phyloP scores from a whole-genome alignment of 2,113 vertebrate species.

The Psilopsiagon aymara region DNA sequence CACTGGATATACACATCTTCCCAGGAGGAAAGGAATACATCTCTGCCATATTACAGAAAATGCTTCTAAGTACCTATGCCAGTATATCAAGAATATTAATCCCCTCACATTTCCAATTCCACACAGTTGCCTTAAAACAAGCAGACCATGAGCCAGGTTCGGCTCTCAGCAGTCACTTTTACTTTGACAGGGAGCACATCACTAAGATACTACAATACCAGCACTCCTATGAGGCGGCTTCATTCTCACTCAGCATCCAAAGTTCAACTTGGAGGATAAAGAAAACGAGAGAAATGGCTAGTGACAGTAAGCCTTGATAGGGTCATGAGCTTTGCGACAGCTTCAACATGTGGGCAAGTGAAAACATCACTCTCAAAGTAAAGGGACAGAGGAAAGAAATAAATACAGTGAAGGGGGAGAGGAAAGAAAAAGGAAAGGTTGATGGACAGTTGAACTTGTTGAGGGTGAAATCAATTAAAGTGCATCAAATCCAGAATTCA shows the following conservation, averaged over 20 bases:
- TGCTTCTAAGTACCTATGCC: not conserved
- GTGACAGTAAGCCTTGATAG: not conserved
- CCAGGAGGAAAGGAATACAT: not conserved
- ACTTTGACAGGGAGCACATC: not conserved
- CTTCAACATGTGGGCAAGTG: slow-evolving; percentile 49
- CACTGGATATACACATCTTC: accelerated
- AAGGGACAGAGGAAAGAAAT: slow-evolving; percentile 57
- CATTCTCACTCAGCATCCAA: not conserved
- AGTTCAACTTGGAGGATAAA: not conserved
- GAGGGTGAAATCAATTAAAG: slow-evolving; percentile 94
- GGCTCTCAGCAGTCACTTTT: not conserved
- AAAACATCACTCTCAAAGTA: slow-evolving; percentile 62
- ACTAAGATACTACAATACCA: not conserved
- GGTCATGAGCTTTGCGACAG: slow-evolving; percentile 37
- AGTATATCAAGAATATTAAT: not conserved
- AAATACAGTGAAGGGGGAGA: slow-evolving; percentile 36
- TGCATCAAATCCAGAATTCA: slow-evolving; percentile 95
- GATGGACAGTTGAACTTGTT: slow-evolving; percentile 82
- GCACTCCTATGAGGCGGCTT: not conserved
- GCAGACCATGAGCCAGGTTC: not conserved
- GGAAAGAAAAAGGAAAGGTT: slow-evolving; percentile 62
- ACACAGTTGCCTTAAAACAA: not conserved
- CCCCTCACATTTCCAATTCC: not conserved
- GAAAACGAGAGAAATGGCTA: not conserved
- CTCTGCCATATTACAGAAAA: not conserved